A percentile compares a stretch with the other conserved stretches of the same genome.
phyloP scores from a whole-genome alignment of 2,797 vertebrate species.

The Smutsia temminckii region DNA sequence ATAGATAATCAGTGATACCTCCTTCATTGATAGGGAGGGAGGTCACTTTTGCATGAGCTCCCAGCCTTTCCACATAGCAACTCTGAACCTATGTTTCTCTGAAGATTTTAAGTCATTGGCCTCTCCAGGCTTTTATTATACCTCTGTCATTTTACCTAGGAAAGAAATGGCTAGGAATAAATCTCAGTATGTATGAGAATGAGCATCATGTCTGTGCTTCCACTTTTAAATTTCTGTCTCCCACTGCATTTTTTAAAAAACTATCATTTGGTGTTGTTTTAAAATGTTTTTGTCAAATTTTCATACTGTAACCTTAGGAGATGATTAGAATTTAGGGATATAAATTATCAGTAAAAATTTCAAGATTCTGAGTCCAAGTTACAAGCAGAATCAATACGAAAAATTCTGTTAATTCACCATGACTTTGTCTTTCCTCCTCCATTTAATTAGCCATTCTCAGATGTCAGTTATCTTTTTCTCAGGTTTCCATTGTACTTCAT shows the following conservation, averaged over 20 bases:
- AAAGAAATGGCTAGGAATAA: neutral
- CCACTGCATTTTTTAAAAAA: neutral
- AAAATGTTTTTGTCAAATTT: neutral
- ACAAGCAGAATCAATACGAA: neutral
- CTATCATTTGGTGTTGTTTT: neutral
- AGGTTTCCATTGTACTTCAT: neutral
- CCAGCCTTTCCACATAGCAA: neutral
- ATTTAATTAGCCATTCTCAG: neutral
- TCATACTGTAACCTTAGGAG: neutral
- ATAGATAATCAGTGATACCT: neutral
- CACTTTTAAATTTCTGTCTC: neutral
- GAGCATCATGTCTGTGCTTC: neutral
- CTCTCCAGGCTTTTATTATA: neutral
- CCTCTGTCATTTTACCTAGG: neutral
- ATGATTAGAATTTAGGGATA: neutral
- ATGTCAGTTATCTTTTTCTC: neutral
- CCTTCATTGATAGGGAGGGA: neutral
- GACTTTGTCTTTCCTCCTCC: neutral
- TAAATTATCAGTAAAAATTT: neutral
- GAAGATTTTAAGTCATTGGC: neutral
- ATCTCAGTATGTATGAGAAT: neutral
- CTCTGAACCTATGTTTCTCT: neutral
- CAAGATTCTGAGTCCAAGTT: neutral
- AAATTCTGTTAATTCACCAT: neutral
- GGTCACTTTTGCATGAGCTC: neutral